These are phyloP conservation scores for Rachycentron canadum DNA, from an alignment of 2,797 vertebrate genomes.

Conservation along the genomic window DNA sequence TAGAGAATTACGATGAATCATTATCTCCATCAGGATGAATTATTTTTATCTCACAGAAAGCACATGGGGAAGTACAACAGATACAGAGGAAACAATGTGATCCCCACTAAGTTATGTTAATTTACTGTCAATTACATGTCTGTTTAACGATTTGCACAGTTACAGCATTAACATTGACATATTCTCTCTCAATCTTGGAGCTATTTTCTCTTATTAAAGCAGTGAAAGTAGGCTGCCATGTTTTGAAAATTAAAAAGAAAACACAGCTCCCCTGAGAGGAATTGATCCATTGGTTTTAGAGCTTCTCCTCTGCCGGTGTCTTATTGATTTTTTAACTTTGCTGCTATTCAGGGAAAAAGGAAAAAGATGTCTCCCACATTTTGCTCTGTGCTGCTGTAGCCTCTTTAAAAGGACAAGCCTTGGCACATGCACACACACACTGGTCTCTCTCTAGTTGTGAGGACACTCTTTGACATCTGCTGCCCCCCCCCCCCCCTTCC, in stretches of 20 bases:
- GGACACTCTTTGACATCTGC: not conserved
- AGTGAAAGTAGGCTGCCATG: slow-evolving; percentile 5
- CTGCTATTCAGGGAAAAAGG: slow-evolving; percentile 60
- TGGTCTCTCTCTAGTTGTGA: not conserved
- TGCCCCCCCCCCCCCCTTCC: no score
- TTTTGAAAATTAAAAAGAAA: slow-evolving; percentile 43
- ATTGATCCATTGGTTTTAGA: slow-evolving; percentile 64
- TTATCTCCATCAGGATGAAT: slow-evolving; percentile 5
- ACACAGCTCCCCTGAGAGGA: slow-evolving; percentile 44
- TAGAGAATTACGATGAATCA: slow-evolving; percentile 1
- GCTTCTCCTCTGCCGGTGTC: slow-evolving; percentile 52
- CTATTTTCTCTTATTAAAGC: slow-evolving; percentile 18
- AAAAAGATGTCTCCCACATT: slow-evolving; percentile 53
- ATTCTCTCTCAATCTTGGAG: not conserved
- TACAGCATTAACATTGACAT: slow-evolving; percentile 5
- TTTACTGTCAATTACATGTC: slow-evolving; percentile 2
- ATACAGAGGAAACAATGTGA: slow-evolving; percentile 7
- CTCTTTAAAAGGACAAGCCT: slow-evolving; percentile 34
- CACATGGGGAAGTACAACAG: not conserved
- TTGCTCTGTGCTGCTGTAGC: slow-evolving; percentile 33
- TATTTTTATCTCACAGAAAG: not conserved
- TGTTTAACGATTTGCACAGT: slow-evolving; percentile 5
- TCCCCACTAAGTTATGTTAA: slow-evolving; percentile 1
- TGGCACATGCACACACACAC: not conserved
- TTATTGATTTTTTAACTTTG: slow-evolving; percentile 74